These are phyloP conservation scores for Halictus rubicundus DNA, from an alignment of 1,140 invertebrate species.

Conservation along the genomic window DNA sequence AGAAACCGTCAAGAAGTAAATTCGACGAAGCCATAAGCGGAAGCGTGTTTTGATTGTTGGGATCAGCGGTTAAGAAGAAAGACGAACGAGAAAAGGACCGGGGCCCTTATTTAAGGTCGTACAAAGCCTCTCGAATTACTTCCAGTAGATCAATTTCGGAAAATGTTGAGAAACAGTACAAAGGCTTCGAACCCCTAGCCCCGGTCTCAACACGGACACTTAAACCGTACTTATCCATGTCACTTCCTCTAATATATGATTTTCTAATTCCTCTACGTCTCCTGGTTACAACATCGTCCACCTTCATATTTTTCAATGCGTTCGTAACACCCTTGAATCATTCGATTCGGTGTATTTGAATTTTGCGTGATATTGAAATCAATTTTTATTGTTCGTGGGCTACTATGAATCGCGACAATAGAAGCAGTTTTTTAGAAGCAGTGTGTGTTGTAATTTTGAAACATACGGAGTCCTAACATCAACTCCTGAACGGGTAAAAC, in stretches of 20 bases:
- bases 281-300: too few relatives aligned
- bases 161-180: neutral
- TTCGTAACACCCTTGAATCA: too few relatives aligned
- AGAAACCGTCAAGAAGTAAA: neutral
- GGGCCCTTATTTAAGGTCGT: neutral
- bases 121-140: neutral
- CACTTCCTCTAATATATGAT: neutral
- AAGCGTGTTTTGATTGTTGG: neutral
- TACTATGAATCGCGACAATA: too few relatives aligned
- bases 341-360: too few relatives aligned
- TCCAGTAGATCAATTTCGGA: conserved; percentile 1
- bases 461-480: too few relatives aligned
- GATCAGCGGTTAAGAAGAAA: neutral
- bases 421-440: too few relatives aligned
- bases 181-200: neutral
- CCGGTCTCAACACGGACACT: neutral
- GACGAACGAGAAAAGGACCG: neutral
- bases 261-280: neutral
- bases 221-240: neutral
- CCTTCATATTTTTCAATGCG: too few relatives aligned
- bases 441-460: too few relatives aligned
- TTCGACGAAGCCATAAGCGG: neutral
- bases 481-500: too few relatives aligned
- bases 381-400: too few relatives aligned
- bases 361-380: too few relatives aligned